Evolutionary conservation across 2,113 vertebrate species (phyloP), one percentile per base, ranked within the genome.

Genomic region (Labrus mixtus): DNA sequence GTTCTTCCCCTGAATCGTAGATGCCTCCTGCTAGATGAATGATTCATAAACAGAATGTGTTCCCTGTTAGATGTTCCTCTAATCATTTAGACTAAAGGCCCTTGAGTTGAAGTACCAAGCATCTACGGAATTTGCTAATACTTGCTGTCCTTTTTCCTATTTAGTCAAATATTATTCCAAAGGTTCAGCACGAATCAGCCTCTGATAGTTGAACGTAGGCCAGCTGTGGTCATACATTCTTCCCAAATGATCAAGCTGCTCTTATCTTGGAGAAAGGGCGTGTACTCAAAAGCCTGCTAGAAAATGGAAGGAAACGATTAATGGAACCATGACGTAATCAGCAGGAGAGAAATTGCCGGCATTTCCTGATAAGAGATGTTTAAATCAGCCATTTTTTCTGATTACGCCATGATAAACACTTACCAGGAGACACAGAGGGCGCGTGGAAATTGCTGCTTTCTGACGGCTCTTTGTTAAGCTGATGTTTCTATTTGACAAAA

Each of bases 241-340:
- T 91, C 54, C 75, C 78, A 58, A 86, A 82, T 92, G 92, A 94
- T 81, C 82, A 58, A 80, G 71, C 61, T 11, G 46, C 78, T 88
- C 84, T 91, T 91, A 94, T 91, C 93, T 88, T 10, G 45, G 85
- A 82, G 54, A 74, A 59, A 63, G 78, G 78, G 84, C 76, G 79
- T 82, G 76, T 70, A 73, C 74, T 80, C 16, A 33, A 46, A 56
- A 76, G 61, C 68, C 76, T 48, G 10, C 50, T 73, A 65, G 78
- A 72, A 81, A 87, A 87, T 83, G 83, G 81, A 93, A 90, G 93
- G 92, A 94, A 94, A 84, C 81, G 33, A 91, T 91, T 90, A 92
- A 88, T 90, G 77, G 70, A 84, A 77, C 72, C 69, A 58, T 92
- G 91, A 91, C 83, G 83, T 91, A 90, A 91, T 83, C 71, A 82